Evolutionary conservation across 2,888 invertebrate genomes (phyloP).

Genomic region (Tholera decimalis): DNA sequence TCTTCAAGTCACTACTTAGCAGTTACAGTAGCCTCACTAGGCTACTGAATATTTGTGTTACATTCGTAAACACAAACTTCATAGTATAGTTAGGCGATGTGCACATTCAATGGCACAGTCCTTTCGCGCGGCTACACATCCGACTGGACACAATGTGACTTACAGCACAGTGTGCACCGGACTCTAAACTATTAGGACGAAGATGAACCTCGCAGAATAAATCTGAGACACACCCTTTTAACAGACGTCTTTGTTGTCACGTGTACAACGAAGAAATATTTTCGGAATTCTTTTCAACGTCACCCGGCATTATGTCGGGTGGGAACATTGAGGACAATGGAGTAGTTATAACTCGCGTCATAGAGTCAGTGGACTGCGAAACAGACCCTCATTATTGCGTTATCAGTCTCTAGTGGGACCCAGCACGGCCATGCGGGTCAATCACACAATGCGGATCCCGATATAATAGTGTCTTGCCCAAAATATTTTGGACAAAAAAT

Average conservation of each 20-base stretch:
- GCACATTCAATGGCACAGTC: constrained; percentile 37
- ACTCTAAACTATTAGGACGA: constrained; percentile 40
- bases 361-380: constrained; percentile 65
- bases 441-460: constrained; percentile 52
- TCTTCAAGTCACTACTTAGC: no score
- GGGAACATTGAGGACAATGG: constrained; percentile 52
- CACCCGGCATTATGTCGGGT: constrained; percentile 41
- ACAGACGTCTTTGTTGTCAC: constrained; percentile 56
- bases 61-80: constrained; percentile 32
- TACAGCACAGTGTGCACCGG: constrained; percentile 32
- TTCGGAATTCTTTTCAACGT: constrained; percentile 48
- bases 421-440: constrained; percentile 60
- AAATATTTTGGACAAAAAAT: constrained; percentile 37
- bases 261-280: constrained; percentile 50
- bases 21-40: no score
- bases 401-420: constrained; percentile 65
- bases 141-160: constrained; percentile 35
- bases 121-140: constrained; percentile 27
- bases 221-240: constrained; percentile 55
- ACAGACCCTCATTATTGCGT: constrained; percentile 67
- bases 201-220: constrained; percentile 50
- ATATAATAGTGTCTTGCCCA: constrained; percentile 30
- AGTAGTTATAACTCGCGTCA: constrained; percentile 61
- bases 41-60: constrained; percentile 24
- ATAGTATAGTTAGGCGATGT: constrained; percentile 33